A percentile compares a stretch with the other conserved stretches of the same genome.
Evolutionary conservation across 2,888 invertebrate species (phyloP).

Genomic region (Diaperis boleti): DNA sequence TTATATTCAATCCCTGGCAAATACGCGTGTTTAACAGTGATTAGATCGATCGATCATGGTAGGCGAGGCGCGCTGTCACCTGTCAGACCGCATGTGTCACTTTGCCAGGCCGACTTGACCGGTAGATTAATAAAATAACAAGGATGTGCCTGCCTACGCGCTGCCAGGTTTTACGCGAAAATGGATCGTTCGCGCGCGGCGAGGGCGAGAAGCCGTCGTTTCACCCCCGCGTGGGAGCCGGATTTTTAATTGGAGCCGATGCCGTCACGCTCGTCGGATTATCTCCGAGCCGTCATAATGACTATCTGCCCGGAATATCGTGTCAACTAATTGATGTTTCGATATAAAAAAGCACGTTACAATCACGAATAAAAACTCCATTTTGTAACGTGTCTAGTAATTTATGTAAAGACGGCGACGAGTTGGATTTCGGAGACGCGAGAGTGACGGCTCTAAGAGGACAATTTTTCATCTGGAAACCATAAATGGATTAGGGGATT

Average conservation of each 20-base stretch:
- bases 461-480: too few relatives aligned
- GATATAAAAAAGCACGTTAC: slow-evolving; percentile 32
- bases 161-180: too few relatives aligned
- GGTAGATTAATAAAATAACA: slow-evolving; percentile 44
- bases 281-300: slow-evolving; percentile 47
- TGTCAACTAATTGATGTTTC: slow-evolving; percentile 53
- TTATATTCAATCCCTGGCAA: slow-evolving; percentile 42
- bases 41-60: slow-evolving; percentile 49
- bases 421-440: too few relatives aligned
- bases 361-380: slow-evolving; percentile 25
- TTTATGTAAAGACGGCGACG: slow-evolving; percentile 35
- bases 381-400: slow-evolving; percentile 34
- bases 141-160: slow-evolving; percentile 37
- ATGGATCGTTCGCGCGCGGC: too few relatives aligned
- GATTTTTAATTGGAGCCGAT: slow-evolving; percentile 50
- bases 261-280: slow-evolving; percentile 48
- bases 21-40: slow-evolving; percentile 45
- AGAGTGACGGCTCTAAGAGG: too few relatives aligned
- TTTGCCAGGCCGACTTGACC: slow-evolving; percentile 42
- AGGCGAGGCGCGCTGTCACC: slow-evolving; percentile 47
- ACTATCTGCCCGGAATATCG: slow-evolving; percentile 50
- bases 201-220: too few relatives aligned
- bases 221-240: too few relatives aligned
- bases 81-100: slow-evolving; percentile 50
- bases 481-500: too few relatives aligned